Evolutionary conservation across 2,888 invertebrate species (phyloP).

Genomic region (Mimumesa dahlbomi): DNA sequence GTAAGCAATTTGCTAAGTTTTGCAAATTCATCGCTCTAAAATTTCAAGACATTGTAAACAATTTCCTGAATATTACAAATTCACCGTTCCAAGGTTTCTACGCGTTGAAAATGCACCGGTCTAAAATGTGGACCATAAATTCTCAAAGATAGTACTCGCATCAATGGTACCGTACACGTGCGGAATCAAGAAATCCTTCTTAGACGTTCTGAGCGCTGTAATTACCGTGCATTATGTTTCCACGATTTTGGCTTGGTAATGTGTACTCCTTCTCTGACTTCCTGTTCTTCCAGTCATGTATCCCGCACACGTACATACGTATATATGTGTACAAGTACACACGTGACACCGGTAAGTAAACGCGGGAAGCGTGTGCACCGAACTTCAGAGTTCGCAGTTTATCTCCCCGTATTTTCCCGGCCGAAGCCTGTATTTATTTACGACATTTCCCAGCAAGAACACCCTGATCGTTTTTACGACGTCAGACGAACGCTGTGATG

Average conservation of each 20-base stretch:
- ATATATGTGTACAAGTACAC: not conserved
- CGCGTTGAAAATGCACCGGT: too few species aligned
- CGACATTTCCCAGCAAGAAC: too few species aligned
- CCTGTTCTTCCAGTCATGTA: constrained; percentile 10
- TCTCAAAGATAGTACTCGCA: not conserved
- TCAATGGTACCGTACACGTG: not conserved
- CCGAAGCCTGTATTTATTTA: too few species aligned
- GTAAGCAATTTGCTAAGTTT: too few species aligned
- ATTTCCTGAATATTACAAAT: too few species aligned
- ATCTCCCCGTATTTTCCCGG: constrained; percentile 66
- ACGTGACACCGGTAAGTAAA: not conserved
- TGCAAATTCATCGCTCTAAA: too few species aligned
- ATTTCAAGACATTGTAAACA: too few species aligned
- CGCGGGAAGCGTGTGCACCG: constrained; percentile 40
- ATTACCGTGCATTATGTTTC: constrained; percentile 38
- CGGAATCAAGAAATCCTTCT: constrained; percentile 6
- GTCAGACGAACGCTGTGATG: too few species aligned
- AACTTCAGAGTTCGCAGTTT: constrained; percentile 66
- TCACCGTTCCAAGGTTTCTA: too few species aligned
- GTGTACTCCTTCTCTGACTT: constrained; percentile 20
- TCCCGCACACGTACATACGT: constrained; percentile 5
- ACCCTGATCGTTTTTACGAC: too few species aligned
- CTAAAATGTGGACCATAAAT: not conserved
- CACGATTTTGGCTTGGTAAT: constrained; percentile 33
- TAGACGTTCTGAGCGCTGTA: constrained; percentile 27